Evolutionary conservation across 2,113 vertebrate genomes (phyloP).

Genomic region (Heteronetta atricapilla): DNA sequence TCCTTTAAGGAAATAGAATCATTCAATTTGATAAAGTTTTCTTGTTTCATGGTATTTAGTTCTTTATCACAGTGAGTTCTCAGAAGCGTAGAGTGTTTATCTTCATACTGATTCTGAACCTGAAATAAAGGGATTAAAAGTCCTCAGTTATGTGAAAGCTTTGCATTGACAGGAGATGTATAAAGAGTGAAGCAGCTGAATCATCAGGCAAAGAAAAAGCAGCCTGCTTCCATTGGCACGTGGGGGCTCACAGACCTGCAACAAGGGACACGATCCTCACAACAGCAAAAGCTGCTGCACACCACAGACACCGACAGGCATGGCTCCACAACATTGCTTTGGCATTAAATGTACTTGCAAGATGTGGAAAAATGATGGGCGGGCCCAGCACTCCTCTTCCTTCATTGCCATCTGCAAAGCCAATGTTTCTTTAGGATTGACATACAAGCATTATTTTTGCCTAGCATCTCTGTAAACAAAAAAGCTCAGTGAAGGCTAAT

Average conservation of each 20-base stretch:
- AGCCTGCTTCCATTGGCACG: fast-evolving
- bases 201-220: background rate
- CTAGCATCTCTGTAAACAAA: background rate
- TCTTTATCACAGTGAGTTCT: background rate
- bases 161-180: background rate
- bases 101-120: background rate
- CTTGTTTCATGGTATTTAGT: background rate
- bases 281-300: background rate
- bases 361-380: background rate
- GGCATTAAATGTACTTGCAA: fast-evolving
- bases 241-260: background rate
- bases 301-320: background rate
- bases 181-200: slow-evolving; percentile 3
- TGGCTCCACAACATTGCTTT: background rate
- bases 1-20: slow-evolving; percentile 8
- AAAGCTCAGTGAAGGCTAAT: background rate
- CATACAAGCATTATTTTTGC: background rate
- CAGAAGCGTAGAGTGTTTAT: background rate
- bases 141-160: background rate
- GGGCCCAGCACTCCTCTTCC: background rate
- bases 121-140: slow-evolving; percentile 25
- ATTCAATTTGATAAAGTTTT: background rate
- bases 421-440: background rate
- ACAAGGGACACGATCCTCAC: background rate
- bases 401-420: background rate